phyloP scores from a whole-genome alignment of 2,888 invertebrate species.

The Fragum sueziense region DNA sequence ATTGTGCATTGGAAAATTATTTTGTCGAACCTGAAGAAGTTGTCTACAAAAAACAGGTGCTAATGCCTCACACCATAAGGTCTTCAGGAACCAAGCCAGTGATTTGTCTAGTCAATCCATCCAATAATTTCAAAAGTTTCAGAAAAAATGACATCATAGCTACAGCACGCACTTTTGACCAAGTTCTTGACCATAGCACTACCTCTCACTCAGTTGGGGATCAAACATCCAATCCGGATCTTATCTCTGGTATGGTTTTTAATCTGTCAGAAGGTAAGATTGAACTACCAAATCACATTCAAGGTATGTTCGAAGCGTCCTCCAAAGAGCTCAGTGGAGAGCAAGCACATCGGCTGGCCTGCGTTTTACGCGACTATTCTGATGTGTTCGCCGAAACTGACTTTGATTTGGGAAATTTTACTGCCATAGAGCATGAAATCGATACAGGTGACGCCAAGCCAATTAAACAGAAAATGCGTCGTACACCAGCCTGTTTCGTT shows the following conservation, averaged over 20 bases:
- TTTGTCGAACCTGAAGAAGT: slow-evolving; percentile 18
- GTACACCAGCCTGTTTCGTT: slow-evolving; percentile 50
- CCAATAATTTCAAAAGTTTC: slow-evolving; percentile 7
- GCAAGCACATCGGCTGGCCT: background rate
- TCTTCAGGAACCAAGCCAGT: slow-evolving; percentile 11
- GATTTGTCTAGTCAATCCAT: slow-evolving; percentile 25
- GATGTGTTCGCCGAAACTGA: slow-evolving; percentile 44
- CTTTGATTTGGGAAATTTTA: slow-evolving; percentile 41
- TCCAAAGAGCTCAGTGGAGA: background rate
- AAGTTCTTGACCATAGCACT: background rate
- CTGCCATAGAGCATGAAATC: slow-evolving; percentile 50
- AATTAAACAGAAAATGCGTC: slow-evolving; percentile 47
- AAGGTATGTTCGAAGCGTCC: background rate
- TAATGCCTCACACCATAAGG: slow-evolving; percentile 19
- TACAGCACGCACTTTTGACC: background rate
- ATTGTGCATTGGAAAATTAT: slow-evolving; percentile 1
- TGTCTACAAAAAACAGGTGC: slow-evolving; percentile 1
- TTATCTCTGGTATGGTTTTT: background rate
- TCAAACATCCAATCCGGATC: background rate
- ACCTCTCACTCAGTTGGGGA: background rate
- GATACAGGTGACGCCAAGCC: slow-evolving; percentile 46
- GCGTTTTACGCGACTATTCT: background rate
- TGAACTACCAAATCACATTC: background rate
- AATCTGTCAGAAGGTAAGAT: background rate
- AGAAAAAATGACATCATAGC: background rate